A percentile compares a stretch with the other conserved stretches of the same genome.
Evolutionary conservation across 1,140 invertebrate species (phyloP).

Genomic region (Ylistrum balloti): DNA sequence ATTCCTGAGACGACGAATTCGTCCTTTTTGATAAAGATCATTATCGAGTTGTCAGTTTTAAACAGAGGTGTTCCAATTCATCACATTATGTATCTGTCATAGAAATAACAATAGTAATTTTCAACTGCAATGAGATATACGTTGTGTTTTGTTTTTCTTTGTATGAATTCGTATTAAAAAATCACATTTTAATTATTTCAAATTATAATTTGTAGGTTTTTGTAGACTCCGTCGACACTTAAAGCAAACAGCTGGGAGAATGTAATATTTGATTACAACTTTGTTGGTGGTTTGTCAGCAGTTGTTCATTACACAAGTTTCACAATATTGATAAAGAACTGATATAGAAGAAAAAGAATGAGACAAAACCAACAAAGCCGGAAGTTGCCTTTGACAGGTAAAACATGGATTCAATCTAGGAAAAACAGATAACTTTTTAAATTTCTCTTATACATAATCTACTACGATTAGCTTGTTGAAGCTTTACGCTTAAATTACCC

Average conservation of each 20-base stretch:
- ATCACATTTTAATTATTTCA: not conserved
- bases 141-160: not conserved
- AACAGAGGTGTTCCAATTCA: not conserved
- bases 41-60: not conserved
- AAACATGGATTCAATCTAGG: not conserved
- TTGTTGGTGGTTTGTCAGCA: not conserved
- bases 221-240: not conserved
- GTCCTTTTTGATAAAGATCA: not conserved
- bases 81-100: slow-evolving; percentile 15
- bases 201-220: not conserved
- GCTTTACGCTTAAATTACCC: slow-evolving; percentile 3
- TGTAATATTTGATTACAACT: not conserved
- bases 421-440: not conserved
- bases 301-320: not conserved
- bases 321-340: slow-evolving; percentile 12
- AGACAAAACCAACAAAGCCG: not conserved
- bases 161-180: not conserved
- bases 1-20: not conserved
- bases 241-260: not conserved
- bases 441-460: not conserved
- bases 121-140: not conserved
- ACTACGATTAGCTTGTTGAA: not conserved
- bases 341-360: not conserved
- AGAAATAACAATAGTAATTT: not conserved
- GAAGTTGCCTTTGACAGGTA: not conserved